phyloP scores from a whole-genome alignment of 2,797 vertebrate genomes.

The Garrulus glandarius region DNA sequence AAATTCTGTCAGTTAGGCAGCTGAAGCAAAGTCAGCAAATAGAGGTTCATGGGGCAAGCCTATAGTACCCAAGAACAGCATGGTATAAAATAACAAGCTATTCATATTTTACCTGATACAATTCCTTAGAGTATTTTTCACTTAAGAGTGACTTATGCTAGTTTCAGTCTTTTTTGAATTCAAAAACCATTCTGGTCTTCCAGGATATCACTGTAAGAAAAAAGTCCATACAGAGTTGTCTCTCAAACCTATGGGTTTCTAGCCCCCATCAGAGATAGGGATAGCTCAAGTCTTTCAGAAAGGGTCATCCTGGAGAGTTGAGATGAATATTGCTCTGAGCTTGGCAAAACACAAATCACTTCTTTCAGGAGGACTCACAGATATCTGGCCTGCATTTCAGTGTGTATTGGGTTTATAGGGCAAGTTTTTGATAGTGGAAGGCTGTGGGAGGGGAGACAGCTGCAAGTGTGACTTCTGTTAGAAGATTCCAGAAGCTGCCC shows the following conservation, averaged over 20 bases:
- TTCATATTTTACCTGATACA: not conserved
- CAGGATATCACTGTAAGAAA: not conserved
- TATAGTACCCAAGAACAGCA: not conserved
- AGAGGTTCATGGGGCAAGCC: not conserved
- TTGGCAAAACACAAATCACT: not conserved
- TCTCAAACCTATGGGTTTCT: not conserved
- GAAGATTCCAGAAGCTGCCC: not conserved
- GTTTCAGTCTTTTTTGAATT: not conserved
- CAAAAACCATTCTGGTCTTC: not conserved
- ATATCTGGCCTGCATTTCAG: not conserved
- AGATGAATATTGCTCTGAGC: not conserved
- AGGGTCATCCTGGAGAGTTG: not conserved
- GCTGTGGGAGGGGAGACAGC: not conserved
- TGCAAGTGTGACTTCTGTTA: not conserved
- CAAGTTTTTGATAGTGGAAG: not conserved
- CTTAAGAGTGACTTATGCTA: not conserved
- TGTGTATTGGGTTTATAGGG: not conserved
- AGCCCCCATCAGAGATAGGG: not conserved
- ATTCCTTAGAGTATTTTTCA: not conserved
- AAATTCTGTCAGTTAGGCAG: not conserved
- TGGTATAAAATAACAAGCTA: not conserved
- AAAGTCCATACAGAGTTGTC: fast-evolving
- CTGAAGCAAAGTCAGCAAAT: not conserved
- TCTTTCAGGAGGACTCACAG: not conserved
- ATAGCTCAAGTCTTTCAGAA: not conserved